A percentile compares a stretch with the other conserved stretches of the same genome.
phyloP scores from a whole-genome alignment of 2,113 vertebrate species.

The Rynchops niger region DNA sequence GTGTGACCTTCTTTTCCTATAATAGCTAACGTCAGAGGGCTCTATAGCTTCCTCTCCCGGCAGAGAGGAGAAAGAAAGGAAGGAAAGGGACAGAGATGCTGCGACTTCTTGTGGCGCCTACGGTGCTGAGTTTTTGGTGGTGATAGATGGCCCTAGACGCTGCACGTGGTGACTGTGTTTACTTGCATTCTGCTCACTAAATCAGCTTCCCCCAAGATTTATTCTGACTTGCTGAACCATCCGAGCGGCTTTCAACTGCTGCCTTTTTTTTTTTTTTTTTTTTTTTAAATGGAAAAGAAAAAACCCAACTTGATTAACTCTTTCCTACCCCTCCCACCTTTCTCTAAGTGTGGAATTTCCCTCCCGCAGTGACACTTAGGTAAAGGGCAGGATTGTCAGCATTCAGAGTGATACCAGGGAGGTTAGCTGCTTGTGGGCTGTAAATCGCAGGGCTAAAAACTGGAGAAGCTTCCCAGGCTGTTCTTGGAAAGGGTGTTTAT shows the following conservation, averaged over 20 bases:
- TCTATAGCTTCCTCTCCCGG: background rate
- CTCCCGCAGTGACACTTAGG: background rate
- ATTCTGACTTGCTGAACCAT: slow-evolving; percentile 18
- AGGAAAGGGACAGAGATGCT: background rate
- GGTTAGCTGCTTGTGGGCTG: background rate
- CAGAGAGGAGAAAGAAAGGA: background rate
- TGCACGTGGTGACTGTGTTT: background rate
- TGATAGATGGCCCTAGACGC: background rate
- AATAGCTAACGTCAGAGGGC: background rate
- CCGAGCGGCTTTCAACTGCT: background rate
- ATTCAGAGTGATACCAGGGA: background rate
- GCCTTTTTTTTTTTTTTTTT: background rate
- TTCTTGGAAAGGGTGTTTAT: background rate
- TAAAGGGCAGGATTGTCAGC: background rate
- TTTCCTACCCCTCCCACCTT: background rate
- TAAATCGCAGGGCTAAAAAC: background rate
- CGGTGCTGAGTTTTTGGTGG: background rate
- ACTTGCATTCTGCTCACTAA: background rate
- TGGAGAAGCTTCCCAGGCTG: background rate
- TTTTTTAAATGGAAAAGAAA: background rate
- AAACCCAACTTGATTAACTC: background rate
- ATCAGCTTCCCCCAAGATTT: background rate
- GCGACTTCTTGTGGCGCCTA: background rate
- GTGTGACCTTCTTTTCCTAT: background rate
- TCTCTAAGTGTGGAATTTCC: slow-evolving; percentile 1